Conservation (phyloP, 2,113 vertebrate species). For the Pseudorasbora parva region DNA sequence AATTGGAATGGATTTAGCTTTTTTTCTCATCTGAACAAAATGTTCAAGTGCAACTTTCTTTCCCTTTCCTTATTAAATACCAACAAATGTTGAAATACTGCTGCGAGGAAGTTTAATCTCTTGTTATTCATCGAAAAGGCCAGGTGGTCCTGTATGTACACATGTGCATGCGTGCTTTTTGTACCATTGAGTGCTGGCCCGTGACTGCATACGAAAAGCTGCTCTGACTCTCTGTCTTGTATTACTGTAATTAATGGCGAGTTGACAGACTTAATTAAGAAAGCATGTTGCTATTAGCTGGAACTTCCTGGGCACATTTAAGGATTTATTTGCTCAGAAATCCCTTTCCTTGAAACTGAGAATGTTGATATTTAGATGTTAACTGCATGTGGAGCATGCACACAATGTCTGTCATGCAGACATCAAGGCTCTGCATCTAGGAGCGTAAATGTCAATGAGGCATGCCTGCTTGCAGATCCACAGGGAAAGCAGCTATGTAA, state of each 20-base stretch:
- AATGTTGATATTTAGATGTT: slow-evolving; percentile 55
- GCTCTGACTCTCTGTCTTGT: slow-evolving; percentile 53
- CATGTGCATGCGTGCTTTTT: slow-evolving; percentile 15
- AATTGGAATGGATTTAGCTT: slow-evolving; percentile 20
- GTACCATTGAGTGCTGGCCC: slow-evolving; percentile 47
- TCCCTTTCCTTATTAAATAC: slow-evolving; percentile 28
- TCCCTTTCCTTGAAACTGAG: slow-evolving; percentile 54
- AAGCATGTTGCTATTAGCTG: slow-evolving; percentile 62
- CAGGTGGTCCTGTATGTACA: slow-evolving; percentile 40
- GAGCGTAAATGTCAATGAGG: slow-evolving; percentile 40
- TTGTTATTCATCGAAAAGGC: slow-evolving; percentile 37
- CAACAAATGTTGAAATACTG: slow-evolving; percentile 36
- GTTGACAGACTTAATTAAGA: slow-evolving; percentile 65
- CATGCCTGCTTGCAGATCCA: slow-evolving; percentile 18
- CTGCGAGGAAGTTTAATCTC: slow-evolving; percentile 26
- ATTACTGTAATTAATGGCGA: slow-evolving; percentile 63
- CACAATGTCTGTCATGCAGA: slow-evolving; percentile 39
- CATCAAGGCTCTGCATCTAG: slow-evolving; percentile 33
- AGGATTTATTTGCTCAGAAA: slow-evolving; percentile 62
- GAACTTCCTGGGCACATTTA: slow-evolving; percentile 63
- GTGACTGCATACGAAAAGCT: slow-evolving; percentile 48
- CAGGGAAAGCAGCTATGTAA: slow-evolving; percentile 22
- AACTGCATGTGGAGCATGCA: slow-evolving; percentile 52
- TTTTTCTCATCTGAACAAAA: slow-evolving; percentile 1
- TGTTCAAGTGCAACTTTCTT: slow-evolving; percentile 16